phyloP scores from a whole-genome alignment of 1,140 invertebrate species.

The Cotesia glomerata region DNA sequence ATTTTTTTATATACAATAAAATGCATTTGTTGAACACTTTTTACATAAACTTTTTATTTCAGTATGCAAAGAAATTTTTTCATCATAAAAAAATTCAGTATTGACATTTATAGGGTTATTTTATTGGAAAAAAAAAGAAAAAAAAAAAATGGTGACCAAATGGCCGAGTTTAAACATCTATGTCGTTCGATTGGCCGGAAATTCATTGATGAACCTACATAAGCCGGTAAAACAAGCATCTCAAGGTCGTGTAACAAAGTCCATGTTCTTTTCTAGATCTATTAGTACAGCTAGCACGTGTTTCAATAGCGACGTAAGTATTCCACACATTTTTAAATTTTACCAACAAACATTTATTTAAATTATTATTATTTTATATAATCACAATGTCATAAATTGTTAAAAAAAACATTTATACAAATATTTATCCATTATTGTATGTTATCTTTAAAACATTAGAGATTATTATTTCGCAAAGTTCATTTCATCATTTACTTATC shows the following conservation, averaged over 20 bases:
- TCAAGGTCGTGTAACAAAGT: slow-evolving; percentile 13
- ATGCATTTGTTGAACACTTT: no score
- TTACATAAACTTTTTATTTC: no score
- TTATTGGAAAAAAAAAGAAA: background rate
- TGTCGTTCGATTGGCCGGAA: slow-evolving; percentile 24
- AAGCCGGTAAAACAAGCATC: background rate
- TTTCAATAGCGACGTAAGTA: slow-evolving; percentile 15
- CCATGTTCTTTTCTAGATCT: background rate
- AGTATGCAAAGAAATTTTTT: no score
- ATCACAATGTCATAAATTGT: no score
- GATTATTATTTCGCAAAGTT: background rate
- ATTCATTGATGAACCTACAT: background rate
- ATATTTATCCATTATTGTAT: no score
- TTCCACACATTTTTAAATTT: background rate
- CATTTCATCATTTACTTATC: background rate
- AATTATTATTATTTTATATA: no score
- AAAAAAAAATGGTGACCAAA: slow-evolving; percentile 14
- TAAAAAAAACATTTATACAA: no score
- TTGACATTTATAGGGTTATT: background rate
- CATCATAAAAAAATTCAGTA: background rate
- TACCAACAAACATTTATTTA: background rate
- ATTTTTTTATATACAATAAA: no score
- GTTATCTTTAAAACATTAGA: no score
- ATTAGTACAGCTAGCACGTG: slow-evolving; percentile 11
- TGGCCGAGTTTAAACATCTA: slow-evolving; percentile 1